phyloP scores from a whole-genome alignment of 2,888 invertebrate species.

The Troilus luridus region DNA sequence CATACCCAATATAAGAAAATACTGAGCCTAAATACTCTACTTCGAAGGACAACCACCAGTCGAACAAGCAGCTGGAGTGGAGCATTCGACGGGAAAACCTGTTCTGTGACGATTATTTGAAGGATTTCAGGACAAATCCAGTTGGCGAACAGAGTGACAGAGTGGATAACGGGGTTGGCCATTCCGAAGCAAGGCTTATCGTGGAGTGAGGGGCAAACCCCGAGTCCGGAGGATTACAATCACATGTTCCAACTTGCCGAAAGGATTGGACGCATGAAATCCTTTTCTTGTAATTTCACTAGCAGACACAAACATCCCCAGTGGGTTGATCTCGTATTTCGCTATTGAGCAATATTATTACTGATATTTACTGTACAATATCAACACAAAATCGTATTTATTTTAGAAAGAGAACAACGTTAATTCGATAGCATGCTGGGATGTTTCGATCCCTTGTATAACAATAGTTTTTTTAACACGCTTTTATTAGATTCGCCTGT shows the following conservation, averaged over 20 bases:
- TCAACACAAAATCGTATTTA: too few species aligned
- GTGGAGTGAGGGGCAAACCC: neutral
- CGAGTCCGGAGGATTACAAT: neutral
- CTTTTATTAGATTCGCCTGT: too few species aligned
- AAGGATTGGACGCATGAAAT: neutral
- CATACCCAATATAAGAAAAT: too few species aligned
- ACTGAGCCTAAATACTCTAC: neutral
- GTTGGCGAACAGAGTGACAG: conserved; percentile 18
- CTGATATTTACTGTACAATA: too few species aligned
- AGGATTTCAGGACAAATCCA: conserved; percentile 45
- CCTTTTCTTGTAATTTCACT: neutral
- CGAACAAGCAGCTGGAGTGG: neutral
- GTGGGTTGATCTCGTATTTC: neutral
- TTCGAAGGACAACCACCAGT: neutral
- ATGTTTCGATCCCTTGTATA: too few species aligned
- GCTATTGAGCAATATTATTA: neutral
- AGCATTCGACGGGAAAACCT: neutral
- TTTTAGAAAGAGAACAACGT: too few species aligned
- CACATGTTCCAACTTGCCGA: neutral
- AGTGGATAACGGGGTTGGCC: conserved; percentile 10
- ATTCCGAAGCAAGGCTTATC: neutral
- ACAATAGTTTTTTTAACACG: too few species aligned
- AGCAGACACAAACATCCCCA: neutral
- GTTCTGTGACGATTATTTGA: conserved; percentile 31
- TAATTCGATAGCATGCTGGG: too few species aligned